Evolutionary conservation across 2,797 vertebrate genomes (phyloP), one percentile per base, ranked within the genome.

Genomic region (Manis crassicaudata): DNA sequence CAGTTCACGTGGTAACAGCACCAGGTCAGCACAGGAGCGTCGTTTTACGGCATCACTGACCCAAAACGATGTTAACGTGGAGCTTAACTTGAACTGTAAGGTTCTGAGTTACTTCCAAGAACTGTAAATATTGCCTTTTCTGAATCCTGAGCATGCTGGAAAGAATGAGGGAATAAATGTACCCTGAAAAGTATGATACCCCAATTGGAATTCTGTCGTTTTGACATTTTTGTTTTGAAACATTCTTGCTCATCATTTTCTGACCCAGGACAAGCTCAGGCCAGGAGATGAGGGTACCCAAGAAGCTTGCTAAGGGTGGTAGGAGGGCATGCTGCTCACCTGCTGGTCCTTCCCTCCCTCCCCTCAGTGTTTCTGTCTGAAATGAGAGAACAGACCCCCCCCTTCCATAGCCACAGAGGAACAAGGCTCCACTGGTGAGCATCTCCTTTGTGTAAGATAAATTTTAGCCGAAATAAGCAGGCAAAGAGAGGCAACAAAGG

Each of bases 1-100:
- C 68, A 86, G 76, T 94, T 96, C 86, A n/a, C 82, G 37, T 90
- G 56, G 92, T 92, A 93, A 52, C 35, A 35, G 35, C 35, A 35
- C 46, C 27, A 2, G 25, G 56, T 60, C 67, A 67, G 77, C 81
- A 87, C 75, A 93, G 29, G 32, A 52, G 32, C 37, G 35, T 54
- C 43, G 79, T 29, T 65, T 91, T 46, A 63, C 50, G 73, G 68
- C 27, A 37, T 73, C 29, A n/a, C 21, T 58, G 40, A 76, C 16
- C 73, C 40, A 86, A 70, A 95, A 20, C 40, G 35, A 60, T 62
- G 84, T 82, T 77, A 87, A 87, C 5, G 0, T 43, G 20, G 43
- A 79, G 6, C 40, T 70, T 58, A 58, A 92, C 91, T 20, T 76
- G 11, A 56, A 35, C 32, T 46, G 25, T 68, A 37, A 11, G 70